Evolutionary conservation across 2,113 vertebrate genomes (phyloP).

Genomic region (Xenopus borealis): DNA sequence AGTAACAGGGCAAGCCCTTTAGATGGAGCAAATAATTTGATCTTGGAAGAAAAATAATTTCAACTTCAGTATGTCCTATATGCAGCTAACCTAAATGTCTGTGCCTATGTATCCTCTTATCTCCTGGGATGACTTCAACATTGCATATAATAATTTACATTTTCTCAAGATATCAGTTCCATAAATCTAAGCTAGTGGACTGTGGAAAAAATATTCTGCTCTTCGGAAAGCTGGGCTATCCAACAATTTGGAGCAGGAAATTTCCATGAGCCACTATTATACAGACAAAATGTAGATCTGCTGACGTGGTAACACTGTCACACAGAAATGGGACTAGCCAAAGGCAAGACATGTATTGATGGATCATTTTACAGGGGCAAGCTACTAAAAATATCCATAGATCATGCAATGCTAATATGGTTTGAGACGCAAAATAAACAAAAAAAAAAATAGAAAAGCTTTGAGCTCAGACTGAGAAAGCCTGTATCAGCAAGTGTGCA

Average conservation of each 20-base stretch:
- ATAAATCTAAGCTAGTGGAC: neutral
- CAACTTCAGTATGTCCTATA: neutral
- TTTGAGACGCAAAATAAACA: no score
- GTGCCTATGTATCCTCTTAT: neutral
- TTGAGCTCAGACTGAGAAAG: no score
- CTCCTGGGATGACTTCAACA: neutral
- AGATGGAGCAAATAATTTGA: neutral
- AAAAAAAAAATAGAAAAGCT: no score
- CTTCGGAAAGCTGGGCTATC: neutral
- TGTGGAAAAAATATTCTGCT: neutral
- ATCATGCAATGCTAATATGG: constrained; percentile 1
- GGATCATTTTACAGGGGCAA: neutral
- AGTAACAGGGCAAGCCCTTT: neutral
- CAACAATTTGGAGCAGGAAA: neutral
- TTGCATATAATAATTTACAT: neutral
- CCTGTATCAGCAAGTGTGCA: no score
- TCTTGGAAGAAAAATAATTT: neutral
- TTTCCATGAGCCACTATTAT: neutral
- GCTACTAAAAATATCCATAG: neutral
- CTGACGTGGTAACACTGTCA: neutral
- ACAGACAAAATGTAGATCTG: neutral
- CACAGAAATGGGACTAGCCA: neutral
- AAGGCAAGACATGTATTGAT: neutral
- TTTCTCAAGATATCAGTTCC: neutral
- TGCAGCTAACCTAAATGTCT: neutral